Conservation (phyloP, 2,888 invertebrate genomes). For the Eupithecia subfuscata region DNA sequence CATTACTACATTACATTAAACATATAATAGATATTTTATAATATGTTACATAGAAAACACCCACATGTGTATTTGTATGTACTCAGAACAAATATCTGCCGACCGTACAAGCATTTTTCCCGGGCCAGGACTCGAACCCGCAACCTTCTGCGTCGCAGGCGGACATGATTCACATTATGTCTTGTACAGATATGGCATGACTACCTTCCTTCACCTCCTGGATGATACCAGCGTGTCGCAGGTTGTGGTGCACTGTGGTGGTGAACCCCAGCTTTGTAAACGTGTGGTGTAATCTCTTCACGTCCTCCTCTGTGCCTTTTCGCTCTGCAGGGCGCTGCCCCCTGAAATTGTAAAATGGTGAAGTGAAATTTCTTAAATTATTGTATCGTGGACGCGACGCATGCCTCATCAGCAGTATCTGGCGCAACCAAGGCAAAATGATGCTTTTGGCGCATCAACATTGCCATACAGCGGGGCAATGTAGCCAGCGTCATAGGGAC, state of each 20-base stretch:
- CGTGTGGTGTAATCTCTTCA: slow-evolving; percentile 49
- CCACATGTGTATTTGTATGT: too few species aligned
- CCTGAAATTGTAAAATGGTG: background rate
- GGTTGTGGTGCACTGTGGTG: slow-evolving; percentile 51
- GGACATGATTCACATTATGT: background rate
- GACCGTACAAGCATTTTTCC: background rate
- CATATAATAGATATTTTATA: too few species aligned
- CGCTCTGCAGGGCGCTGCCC: slow-evolving; percentile 34
- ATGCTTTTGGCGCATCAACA: too few species aligned
- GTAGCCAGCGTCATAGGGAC: too few species aligned
- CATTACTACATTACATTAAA: too few species aligned
- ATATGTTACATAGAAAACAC: background rate
- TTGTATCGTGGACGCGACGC: too few species aligned
- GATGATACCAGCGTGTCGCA: slow-evolving; percentile 55
- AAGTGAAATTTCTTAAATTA: too few species aligned
- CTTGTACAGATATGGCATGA: background rate
- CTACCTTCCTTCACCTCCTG: slow-evolving; percentile 50
- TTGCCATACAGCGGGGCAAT: too few species aligned
- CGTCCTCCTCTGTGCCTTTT: slow-evolving; percentile 60
- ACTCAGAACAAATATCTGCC: background rate
- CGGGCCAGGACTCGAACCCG: background rate
- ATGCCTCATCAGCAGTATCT: too few species aligned
- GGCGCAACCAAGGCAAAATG: too few species aligned
- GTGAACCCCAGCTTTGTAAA: slow-evolving; percentile 59
- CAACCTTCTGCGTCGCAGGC: background rate